A percentile compares a stretch with the other conserved stretches of the same genome.
phyloP scores from a whole-genome alignment of 23 tunicate genomes.

The Diplosoma virens region DNA sequence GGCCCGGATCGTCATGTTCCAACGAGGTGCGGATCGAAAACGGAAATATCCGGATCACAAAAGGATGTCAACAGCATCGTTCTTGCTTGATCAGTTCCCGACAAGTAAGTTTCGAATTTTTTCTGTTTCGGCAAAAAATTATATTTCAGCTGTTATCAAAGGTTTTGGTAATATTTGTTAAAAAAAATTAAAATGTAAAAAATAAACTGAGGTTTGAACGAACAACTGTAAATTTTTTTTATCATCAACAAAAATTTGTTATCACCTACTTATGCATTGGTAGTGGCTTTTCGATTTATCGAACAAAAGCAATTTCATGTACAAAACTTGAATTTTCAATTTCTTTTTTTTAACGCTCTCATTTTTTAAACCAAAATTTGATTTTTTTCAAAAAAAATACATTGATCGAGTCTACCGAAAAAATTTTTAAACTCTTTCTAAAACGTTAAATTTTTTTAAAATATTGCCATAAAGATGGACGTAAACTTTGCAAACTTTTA shows the following conservation, averaged over 20 bases:
- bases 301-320: no score
- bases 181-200: neutral
- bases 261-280: no score
- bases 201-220: no score
- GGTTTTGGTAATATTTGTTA: neutral
- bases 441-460: no score
- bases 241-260: no score
- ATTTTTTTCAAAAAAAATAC: neutral
- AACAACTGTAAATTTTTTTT: no score
- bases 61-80: constrained; percentile 37
- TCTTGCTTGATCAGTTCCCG: constrained; percentile 37
- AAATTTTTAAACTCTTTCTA: neutral
- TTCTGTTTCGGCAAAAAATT: neutral
- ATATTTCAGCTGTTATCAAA: neutral
- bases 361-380: no score
- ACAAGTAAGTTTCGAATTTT: constrained; percentile 23
- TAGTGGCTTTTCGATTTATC: no score
- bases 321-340: no score
- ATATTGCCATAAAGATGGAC: no score
- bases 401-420: neutral
- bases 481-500: no score
- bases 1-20: constrained; percentile 6
- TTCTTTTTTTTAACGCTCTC: no score
- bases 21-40: constrained; percentile 59
- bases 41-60: constrained; percentile 36